Evolutionary conservation across 2,113 vertebrate species (phyloP), one percentile per base, ranked within the genome.

Genomic region (Xenopus laevis): DNA sequence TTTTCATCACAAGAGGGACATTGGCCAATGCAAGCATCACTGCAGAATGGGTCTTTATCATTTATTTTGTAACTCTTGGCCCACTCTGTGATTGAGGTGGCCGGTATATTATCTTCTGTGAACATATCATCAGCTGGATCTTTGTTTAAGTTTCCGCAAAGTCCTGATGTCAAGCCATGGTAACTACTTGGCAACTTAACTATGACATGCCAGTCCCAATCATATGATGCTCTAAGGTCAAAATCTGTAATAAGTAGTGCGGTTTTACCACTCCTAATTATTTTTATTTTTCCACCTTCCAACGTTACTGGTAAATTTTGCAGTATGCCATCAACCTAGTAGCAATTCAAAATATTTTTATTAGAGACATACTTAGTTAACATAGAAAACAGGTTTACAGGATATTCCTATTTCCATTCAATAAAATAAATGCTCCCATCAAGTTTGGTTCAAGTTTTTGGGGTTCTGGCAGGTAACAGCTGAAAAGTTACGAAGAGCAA

Each of bases 121-220:
- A 23, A 79, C 60, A 89, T 83, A n/a, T 96, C 92, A 0, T 95
- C 91, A 0, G 0, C 0, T 0, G 0, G 0, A 0, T 84, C 44
- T 0, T 87, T 87, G 0, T 93, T 88, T 78, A 90, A 94, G 83
- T 95, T 94, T 0, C 95, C 93, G 0, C 94, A 95, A 59, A 96
- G 88, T 33, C 95, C 93, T 0, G 91, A 90, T 0, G 95, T 80
- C 20, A 78, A 8, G 0, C 68, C 66, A 0, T 82, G 64, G 2
- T 94, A 96, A 65, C 81, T 86, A 57, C 83, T 79, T 1, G 94
- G 92, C 65, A 88, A 86, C 1, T 61, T 81, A 17, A 84, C 81
- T 0, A 80, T 64, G 16, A 93, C 67, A 0, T 4, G 27, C 74
- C 79, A 79, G 0, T 86, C 40, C 89, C 91, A 92, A 68, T 91